Evolutionary conservation across 2,113 vertebrate genomes (phyloP).

Genomic region (Clarias macrocephalus): DNA sequence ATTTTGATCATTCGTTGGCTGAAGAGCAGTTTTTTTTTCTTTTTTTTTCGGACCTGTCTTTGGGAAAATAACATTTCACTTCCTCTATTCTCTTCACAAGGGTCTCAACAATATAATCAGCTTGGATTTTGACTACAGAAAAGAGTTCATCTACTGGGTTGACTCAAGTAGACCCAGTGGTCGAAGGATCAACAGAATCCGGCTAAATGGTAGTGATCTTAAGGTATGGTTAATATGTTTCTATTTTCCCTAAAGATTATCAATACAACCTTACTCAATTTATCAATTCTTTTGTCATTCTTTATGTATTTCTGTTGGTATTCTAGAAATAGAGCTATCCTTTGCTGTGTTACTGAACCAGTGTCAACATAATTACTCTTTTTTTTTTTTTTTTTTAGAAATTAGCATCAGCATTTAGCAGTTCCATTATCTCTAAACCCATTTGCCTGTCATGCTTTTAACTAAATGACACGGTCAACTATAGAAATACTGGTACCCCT

Average conservation of each 20-base stretch:
- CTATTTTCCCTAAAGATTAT: neutral
- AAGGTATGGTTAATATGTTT: constrained; percentile 76
- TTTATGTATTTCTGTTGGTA: neutral
- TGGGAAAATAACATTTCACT: constrained; percentile 10
- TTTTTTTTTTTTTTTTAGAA: constrained; percentile 9
- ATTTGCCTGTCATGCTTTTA: neutral
- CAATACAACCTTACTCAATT: neutral
- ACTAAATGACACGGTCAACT: neutral
- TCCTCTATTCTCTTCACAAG: constrained; percentile 72
- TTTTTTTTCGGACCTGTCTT: neutral
- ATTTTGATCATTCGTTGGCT: constrained; percentile 29
- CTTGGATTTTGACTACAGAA: constrained; percentile 97
- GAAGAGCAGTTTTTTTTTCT: neutral
- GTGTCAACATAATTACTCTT: neutral
- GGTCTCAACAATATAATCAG: constrained; percentile 96
- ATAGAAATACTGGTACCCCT: neutral
- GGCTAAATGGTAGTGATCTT: constrained; percentile 90
- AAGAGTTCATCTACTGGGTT: constrained; percentile 98
- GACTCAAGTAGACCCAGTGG: constrained; percentile 95
- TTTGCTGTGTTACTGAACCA: neutral
- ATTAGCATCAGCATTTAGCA: neutral
- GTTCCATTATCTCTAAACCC: neutral
- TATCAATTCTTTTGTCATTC: neutral
- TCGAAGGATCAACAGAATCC: constrained; percentile 94
- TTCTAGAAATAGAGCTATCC: neutral